These are phyloP conservation scores for Entosphenus tridentatus DNA, from an alignment of 2,113 vertebrate genomes.

Conservation along the genomic window DNA sequence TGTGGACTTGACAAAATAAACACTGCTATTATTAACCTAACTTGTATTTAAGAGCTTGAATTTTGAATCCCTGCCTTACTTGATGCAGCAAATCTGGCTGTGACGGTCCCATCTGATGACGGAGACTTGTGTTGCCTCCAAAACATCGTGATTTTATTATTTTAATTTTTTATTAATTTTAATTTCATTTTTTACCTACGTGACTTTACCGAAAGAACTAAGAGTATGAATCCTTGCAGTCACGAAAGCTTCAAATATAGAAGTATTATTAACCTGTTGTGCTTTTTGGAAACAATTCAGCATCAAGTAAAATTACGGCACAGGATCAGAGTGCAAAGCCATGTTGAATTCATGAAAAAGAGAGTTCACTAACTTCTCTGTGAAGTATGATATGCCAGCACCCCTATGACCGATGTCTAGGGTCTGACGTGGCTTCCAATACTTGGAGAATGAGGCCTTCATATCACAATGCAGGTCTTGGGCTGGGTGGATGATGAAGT, in stretches of 20 bases:
- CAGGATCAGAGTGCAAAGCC: not conserved
- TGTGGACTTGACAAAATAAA: too few species aligned
- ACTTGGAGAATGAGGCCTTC: slow-evolving; percentile 52
- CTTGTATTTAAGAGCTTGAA: too few species aligned
- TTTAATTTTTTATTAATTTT: too few species aligned
- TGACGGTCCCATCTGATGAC: too few species aligned
- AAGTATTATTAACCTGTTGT: not conserved
- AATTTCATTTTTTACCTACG: too few species aligned
- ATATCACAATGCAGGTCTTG: slow-evolving; percentile 45
- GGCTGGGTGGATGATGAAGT: slow-evolving; percentile 66
- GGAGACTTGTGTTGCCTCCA: too few species aligned
- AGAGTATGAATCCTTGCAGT: not conserved
- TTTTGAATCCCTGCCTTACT: too few species aligned
- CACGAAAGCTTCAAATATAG: not conserved
- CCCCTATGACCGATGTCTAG: slow-evolving; percentile 81
- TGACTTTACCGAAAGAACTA: too few species aligned
- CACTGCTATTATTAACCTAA: not conserved
- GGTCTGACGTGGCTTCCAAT: slow-evolving; percentile 61
- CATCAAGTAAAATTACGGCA: not conserved
- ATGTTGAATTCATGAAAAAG: slow-evolving; percentile 2
- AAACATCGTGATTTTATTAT: too few species aligned
- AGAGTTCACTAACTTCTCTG: slow-evolving; percentile 36
- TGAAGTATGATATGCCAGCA: slow-evolving; percentile 52
- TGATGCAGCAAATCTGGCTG: too few species aligned
- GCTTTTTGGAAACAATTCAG: not conserved